phyloP scores from a whole-genome alignment of 2,113 vertebrate species.

The Spea bombifrons region DNA sequence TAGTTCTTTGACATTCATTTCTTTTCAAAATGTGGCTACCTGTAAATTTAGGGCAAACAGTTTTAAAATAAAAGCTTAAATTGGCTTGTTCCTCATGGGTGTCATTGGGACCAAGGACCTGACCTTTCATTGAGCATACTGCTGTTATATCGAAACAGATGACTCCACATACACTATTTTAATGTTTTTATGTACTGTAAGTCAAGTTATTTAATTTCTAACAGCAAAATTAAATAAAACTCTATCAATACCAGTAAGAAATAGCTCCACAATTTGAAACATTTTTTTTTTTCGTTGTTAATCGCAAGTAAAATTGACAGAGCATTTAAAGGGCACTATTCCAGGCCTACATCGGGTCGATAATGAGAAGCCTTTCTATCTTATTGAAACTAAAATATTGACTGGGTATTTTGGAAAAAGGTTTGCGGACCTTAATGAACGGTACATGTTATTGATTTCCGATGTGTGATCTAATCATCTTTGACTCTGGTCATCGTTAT shows the following conservation, averaged over 20 bases:
- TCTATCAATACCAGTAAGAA: background rate
- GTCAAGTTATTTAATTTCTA: background rate
- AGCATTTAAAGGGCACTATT: conserved; percentile 12
- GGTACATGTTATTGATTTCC: background rate
- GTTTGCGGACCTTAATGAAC: conserved; percentile 16
- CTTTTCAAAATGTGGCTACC: too few species aligned
- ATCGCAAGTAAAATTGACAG: background rate
- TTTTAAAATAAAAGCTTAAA: too few species aligned
- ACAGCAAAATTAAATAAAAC: background rate
- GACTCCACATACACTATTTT: too few species aligned
- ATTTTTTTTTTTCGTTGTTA: background rate
- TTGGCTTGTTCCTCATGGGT: too few species aligned
- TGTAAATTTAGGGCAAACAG: too few species aligned
- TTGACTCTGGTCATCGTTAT: background rate
- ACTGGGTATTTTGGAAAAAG: background rate
- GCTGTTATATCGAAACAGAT: too few species aligned
- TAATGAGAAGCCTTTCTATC: conserved; percentile 12
- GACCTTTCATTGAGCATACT: too few species aligned
- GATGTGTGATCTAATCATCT: background rate
- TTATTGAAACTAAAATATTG: conserved; percentile 18
- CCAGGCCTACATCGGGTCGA: conserved; percentile 6
- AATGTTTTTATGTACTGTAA: background rate
- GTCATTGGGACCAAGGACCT: too few species aligned
- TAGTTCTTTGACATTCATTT: too few species aligned
- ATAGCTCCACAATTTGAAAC: background rate